phyloP scores from a whole-genome alignment of 2,113 vertebrate species.

The Podarcis muralis region DNA sequence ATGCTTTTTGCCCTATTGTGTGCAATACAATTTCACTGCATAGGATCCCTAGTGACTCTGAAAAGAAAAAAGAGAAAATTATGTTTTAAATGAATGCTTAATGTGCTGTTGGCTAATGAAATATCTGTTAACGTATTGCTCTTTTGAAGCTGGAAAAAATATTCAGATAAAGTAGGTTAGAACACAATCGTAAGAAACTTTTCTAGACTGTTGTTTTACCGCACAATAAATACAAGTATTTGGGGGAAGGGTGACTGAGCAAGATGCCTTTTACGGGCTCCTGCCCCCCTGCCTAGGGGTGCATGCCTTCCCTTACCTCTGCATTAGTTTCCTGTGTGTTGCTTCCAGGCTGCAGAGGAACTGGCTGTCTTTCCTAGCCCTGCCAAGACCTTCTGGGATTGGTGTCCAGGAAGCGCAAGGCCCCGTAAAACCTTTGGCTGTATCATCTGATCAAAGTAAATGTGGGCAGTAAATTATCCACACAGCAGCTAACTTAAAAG shows the following conservation, averaged over 20 bases:
- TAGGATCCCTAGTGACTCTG: background rate
- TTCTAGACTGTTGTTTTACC: background rate
- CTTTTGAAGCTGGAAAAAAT: background rate
- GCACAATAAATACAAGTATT: background rate
- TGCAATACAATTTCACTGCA: background rate
- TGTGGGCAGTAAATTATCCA: background rate
- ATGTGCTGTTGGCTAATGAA: background rate
- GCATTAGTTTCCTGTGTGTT: background rate
- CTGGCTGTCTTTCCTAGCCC: too few relatives aligned
- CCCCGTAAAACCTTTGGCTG: background rate
- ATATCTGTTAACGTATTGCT: background rate
- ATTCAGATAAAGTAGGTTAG: background rate
- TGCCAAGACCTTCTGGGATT: background rate
- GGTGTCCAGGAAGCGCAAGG: background rate
- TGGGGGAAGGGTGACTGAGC: background rate
- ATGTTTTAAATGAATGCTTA: background rate
- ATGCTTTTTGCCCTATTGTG: background rate
- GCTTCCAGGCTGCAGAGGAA: too few relatives aligned
- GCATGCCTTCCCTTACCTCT: too few relatives aligned
- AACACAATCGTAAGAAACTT: background rate
- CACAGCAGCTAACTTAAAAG: background rate
- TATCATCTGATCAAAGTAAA: background rate
- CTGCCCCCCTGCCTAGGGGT: too few relatives aligned
- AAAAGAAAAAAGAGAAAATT: background rate
- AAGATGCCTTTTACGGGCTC: too few relatives aligned